phyloP scores from a whole-genome alignment of 2,888 invertebrate species.

The Caenorhabditis angaria region DNA sequence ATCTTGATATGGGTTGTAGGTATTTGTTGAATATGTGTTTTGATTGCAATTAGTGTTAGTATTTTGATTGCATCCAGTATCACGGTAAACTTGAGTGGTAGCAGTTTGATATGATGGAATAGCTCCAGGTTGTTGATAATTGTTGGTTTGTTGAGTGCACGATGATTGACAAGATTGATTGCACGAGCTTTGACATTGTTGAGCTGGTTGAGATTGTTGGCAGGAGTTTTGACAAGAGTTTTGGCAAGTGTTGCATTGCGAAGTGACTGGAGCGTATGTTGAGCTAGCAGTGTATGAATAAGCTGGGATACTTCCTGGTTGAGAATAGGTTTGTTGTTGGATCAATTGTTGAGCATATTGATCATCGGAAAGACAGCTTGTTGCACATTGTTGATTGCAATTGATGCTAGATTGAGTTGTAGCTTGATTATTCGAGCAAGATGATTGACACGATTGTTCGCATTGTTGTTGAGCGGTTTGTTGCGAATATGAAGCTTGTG shows the following conservation, averaged over 20 bases:
- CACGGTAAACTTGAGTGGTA: neutral
- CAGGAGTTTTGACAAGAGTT: conserved; percentile 40
- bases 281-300: conserved; percentile 27
- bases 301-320: conserved; percentile 47
- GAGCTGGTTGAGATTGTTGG: conserved; percentile 34
- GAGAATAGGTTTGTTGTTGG: conserved; percentile 52
- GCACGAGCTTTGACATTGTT: conserved; percentile 41
- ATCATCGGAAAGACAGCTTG: conserved; percentile 45
- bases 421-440: conserved; percentile 18
- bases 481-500: conserved; percentile 26
- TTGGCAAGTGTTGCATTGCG: conserved; percentile 49
- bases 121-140: conserved; percentile 35
- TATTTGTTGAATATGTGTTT: neutral
- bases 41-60: neutral
- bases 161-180: conserved; percentile 40
- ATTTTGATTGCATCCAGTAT: neutral
- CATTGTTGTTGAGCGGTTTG: conserved; percentile 43
- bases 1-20: conserved; percentile 40
- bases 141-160: conserved; percentile 26
- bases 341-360: conserved; percentile 50
- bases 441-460: conserved; percentile 41
- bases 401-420: conserved; percentile 22
- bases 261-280: conserved; percentile 33
- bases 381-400: conserved; percentile 48
- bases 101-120: conserved; percentile 31